Evolutionary conservation across 2,113 vertebrate genomes (phyloP), one percentile per base, ranked within the genome.

Genomic region (Onychostoma macrolepis): DNA sequence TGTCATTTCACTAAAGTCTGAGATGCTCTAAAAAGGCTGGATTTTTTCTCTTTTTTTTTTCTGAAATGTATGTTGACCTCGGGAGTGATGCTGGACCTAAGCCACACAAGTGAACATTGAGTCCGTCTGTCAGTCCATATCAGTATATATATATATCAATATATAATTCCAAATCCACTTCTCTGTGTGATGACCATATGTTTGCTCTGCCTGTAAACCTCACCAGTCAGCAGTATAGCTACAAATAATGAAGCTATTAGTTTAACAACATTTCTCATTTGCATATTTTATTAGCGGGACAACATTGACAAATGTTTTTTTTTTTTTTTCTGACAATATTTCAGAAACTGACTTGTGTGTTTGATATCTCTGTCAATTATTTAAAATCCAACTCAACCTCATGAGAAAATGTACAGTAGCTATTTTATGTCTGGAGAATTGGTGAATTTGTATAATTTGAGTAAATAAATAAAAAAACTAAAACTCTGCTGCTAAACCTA

Each of bases 111-210:
- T 65, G 41, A 26, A 45, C 24, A 74, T 10, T 24, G 48, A 58
- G 77, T 61, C 41, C 69, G 7, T 71, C 71, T n/a, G 38, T 74
- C 36, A 74, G 33, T 74, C 36, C 33, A 4, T 74, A 69, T n/a
- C n/a, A n/a, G n/a, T n/a, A n/a, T n/a, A n/a, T n/a, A n/a, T n/a
- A n/a, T n/a, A n/a, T n/a, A n/a, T n/a, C n/a, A 43, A 83, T 85
- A 28, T 83, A 58, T 69, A 67, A 65, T 74, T 86, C 61, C 65
- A 88, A 77, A 74, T 58, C 30, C 72, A 87, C 58, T 77, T 84
- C 24, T 38, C 81, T 61, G 56, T 45, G 26, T 83, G 86, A 69
- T 80, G 69, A 13, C 75, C 48, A 69, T 33, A 74, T 78, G 63
- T 69, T 83, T 76, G 41, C 69, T 85, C 26, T 75, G 53, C 30